Conservation (phyloP, 1,140 invertebrate genomes). For the Drosophila obscura region DNA sequence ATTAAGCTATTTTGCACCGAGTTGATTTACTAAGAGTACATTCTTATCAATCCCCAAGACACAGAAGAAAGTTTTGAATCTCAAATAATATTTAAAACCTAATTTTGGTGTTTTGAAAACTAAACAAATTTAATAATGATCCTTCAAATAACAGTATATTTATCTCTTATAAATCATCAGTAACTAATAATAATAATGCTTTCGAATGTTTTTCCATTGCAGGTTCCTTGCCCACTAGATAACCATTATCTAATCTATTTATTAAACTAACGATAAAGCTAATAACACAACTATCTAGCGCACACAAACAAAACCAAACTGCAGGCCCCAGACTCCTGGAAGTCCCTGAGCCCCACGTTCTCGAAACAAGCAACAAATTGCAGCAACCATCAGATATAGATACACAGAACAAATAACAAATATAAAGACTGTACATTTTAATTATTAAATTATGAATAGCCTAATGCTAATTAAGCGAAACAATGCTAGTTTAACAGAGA, state of each 20-base stretch:
- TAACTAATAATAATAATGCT: not conserved
- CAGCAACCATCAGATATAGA: conserved; percentile 16
- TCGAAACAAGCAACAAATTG: too few relatives aligned
- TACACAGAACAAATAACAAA: conserved; percentile 61
- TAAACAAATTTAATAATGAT: too few relatives aligned
- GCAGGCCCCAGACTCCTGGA: too few relatives aligned
- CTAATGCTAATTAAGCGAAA: conserved; percentile 69
- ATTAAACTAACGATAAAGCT: conserved; percentile 42
- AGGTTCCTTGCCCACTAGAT: conserved; percentile 32
- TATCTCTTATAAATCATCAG: not conserved
- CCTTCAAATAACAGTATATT: not conserved
- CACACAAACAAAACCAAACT: conserved; percentile 1
- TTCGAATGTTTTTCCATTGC: conserved; percentile 25
- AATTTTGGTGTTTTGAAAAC: too few relatives aligned
- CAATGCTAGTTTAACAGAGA: conserved; percentile 60
- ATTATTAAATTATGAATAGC: conserved; percentile 57
- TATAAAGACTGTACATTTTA: conserved; percentile 42
- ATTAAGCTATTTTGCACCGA: conserved; percentile 9
- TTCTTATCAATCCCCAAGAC: too few relatives aligned
- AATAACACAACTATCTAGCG: conserved; percentile 39
- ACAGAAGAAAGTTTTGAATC: too few relatives aligned
- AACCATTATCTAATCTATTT: conserved; percentile 34
- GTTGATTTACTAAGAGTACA: conserved; percentile 15
- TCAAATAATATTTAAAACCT: too few relatives aligned
- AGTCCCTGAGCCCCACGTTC: too few relatives aligned